Conservation (phyloP, 2,888 invertebrate genomes). For the Chorisops tibialis region DNA sequence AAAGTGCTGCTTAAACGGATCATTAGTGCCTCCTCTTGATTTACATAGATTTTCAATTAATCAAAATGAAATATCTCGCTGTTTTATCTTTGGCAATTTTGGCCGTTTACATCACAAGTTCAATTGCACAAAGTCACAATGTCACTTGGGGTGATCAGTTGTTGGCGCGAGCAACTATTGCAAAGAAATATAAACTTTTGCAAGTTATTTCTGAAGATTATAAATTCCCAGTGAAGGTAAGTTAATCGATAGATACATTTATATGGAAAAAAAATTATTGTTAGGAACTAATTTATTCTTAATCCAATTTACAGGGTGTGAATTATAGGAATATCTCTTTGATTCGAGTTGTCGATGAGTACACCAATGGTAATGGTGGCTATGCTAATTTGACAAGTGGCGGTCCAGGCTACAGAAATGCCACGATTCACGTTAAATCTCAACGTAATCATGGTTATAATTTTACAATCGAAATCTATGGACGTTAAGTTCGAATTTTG, state of each 20-base stretch:
- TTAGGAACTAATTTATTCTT: neutral
- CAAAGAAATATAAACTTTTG: neutral
- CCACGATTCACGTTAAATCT: slow-evolving; percentile 52
- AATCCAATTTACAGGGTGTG: no score
- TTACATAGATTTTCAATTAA: no score
- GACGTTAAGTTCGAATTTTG: slow-evolving; percentile 20
- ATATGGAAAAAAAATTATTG: neutral
- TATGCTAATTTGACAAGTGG: slow-evolving; percentile 46
- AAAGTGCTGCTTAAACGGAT: no score
- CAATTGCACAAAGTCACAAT: neutral
- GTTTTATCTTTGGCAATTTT: neutral
- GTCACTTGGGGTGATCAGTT: slow-evolving; percentile 4
- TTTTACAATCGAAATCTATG: slow-evolving; percentile 52
- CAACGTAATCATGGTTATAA: slow-evolving; percentile 51
- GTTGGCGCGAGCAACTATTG: neutral
- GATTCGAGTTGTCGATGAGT: slow-evolving; percentile 6
- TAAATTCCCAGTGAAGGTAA: neutral
- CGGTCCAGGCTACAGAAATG: slow-evolving; percentile 47
- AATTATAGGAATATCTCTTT: neutral
- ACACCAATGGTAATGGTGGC: slow-evolving; percentile 52
- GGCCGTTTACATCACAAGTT: neutral
- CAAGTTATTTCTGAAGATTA: neutral
- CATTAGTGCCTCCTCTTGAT: no score
- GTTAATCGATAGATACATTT: neutral
- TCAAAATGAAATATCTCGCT: neutral